Base-by-base conservation (phyloP, 2,113 vertebrate species). In the Panurus biarmicus region DNA sequence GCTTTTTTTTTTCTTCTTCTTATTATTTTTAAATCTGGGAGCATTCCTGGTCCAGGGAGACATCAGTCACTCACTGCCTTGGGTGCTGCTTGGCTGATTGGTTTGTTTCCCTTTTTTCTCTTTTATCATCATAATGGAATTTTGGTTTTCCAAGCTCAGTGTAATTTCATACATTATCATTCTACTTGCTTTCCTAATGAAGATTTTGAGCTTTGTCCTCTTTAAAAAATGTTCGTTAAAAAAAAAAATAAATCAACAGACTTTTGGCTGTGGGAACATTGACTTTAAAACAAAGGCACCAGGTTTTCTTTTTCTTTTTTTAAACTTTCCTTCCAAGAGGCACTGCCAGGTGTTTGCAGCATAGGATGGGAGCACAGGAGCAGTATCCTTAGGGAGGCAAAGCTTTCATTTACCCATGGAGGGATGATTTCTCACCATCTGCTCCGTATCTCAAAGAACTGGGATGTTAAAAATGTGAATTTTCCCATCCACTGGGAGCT, bases 341-440 rank as follows among this genome's bases (percentile, higher is more conserved):
- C 73, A 29, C 18, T 92, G 95, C 88, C 93, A 94, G 94, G 96
- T 97, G 91, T 95, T 95, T 81, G 57, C 70, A 87, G 11, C 56
- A 17, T 6, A 88, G 91, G 85, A 23, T 14, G 67, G 82, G 51
- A 77, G 35, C 14, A n/a, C 3, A 81, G 67, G 67, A 83, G n/a
- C 9, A 13, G 12, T 11, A 9, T 89, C 88, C 81, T 88, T 67
- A 29, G 91, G 93, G 94, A 91, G 44, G 36, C 53, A 47, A 42
- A 87, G 79, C 85, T 93, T 95, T 95, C 53, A 89, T 85, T 90
- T 95, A 83, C 79, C 57, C 82, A 11, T 29, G 81, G 93, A 91
- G 76, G 70, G 73, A 78, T 82, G 76, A 90, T 95, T 93, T 91
- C 70, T 69, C 87, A 73, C 94, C 96, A 97, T 96, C 95, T 97